These are phyloP conservation scores for Andrena praecox DNA, from an alignment of 2,888 invertebrate genomes.

Conservation along the genomic window DNA sequence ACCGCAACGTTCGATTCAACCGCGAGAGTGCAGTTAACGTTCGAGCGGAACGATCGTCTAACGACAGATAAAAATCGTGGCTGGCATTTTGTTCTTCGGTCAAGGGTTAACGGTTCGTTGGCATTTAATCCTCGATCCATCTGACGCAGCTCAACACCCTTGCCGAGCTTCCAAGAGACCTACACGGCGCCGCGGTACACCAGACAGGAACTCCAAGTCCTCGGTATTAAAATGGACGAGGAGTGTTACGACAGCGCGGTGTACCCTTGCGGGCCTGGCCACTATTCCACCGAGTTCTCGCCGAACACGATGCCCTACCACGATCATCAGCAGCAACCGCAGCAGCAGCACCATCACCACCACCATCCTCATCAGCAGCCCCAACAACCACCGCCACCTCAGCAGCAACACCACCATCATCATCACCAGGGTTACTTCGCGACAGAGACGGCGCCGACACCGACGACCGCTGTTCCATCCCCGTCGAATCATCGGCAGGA, in stretches of 20 bases:
- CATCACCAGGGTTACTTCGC: slow-evolving; percentile 77
- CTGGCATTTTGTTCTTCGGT: slow-evolving; percentile 14
- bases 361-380: slow-evolving; percentile 78
- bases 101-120: slow-evolving; percentile 1
- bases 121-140: slow-evolving; percentile 30
- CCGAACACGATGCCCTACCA: slow-evolving; percentile 75
- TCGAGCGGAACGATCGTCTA: slow-evolving; percentile 26
- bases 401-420: slow-evolving; percentile 84
- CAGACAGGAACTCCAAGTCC: slow-evolving; percentile 88
- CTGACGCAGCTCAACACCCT: slow-evolving; percentile 86
- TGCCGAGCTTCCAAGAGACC: slow-evolving; percentile 96
- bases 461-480: slow-evolving; percentile 84
- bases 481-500: slow-evolving; percentile 78
- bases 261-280: slow-evolving; percentile 76
- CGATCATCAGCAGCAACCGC: slow-evolving; percentile 83
- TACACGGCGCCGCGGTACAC: slow-evolving; percentile 91
- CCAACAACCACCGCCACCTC: slow-evolving; percentile 71
- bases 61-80: slow-evolving; percentile 3
- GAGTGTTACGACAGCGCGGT: slow-evolving; percentile 90
- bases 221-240: slow-evolving; percentile 94
- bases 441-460: slow-evolving; percentile 76
- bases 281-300: slow-evolving; percentile 78
- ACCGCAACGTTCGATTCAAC: no score
- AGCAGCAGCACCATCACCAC: slow-evolving; percentile 85
- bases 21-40: not conserved